Conservation (phyloP, 2,888 invertebrate genomes). For the Polyommatus icarus region DNA sequence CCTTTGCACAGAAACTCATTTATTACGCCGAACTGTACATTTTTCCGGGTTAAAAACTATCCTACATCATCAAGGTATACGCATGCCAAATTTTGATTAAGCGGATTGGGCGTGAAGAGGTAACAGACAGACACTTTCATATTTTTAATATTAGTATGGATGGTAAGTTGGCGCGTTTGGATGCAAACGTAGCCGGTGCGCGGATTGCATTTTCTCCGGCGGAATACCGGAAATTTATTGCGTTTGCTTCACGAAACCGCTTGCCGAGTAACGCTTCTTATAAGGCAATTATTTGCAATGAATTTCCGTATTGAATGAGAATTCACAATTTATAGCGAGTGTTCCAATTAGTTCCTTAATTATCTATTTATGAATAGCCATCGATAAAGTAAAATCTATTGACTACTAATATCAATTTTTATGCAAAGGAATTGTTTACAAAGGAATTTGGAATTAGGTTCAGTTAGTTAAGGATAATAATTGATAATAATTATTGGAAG, state of each 20-base stretch:
- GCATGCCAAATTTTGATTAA: too few species aligned
- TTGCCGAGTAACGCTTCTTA: slow-evolving; percentile 4
- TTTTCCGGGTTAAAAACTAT: too few species aligned
- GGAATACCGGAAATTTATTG: neutral
- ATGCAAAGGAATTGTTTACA: too few species aligned
- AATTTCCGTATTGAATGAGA: neutral
- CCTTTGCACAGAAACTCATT: too few species aligned
- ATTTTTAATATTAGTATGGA: too few species aligned
- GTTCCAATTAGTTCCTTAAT: neutral
- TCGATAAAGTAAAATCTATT: neutral
- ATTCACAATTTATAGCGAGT: neutral
- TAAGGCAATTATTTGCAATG: neutral
- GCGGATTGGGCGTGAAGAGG: too few species aligned
- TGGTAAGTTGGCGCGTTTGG: neutral
- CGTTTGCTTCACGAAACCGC: neutral
- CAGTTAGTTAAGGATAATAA: neutral
- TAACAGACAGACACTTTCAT: too few species aligned
- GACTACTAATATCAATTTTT: neutral
- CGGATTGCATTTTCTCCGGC: slow-evolving; percentile 4
- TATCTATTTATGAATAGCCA: neutral
- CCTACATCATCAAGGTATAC: too few species aligned
- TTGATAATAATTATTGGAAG: neutral
- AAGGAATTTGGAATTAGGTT: too few species aligned
- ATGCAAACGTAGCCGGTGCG: neutral
- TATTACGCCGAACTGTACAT: too few species aligned